A percentile compares a stretch with the other conserved stretches of the same genome.
Evolutionary conservation across 1,140 invertebrate species (phyloP).

Genomic region (Sitobion miscanthi): DNA sequence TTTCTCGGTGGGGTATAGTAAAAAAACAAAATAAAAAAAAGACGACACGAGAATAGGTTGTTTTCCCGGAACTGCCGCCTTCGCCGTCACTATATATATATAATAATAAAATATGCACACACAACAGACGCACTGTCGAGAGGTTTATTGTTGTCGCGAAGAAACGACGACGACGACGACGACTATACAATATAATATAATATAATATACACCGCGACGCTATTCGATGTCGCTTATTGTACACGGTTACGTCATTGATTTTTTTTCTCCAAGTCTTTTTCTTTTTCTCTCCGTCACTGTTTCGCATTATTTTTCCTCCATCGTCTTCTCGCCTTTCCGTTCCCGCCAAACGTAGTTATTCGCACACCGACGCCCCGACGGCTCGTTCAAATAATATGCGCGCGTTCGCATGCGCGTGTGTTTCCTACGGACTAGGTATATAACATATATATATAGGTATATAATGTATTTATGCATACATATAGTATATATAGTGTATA

Average conservation of each 20-base stretch:
- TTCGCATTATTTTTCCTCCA: neutral
- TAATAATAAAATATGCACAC: constrained; percentile 15
- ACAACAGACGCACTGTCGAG: neutral
- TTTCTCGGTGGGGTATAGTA: neutral
- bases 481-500: neutral
- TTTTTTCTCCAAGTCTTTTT: constrained; percentile 18
- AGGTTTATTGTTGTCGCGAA: constrained; percentile 20
- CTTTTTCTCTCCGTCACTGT: neutral
- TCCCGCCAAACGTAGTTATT: constrained; percentile 2
- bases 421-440: neutral
- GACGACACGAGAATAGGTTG: constrained; percentile 5
- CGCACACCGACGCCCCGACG: neutral
- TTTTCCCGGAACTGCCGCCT: neutral
- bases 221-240: neutral
- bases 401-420: neutral
- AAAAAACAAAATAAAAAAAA: neutral
- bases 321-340: neutral
- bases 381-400: neutral
- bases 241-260: constrained; percentile 36
- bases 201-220: constrained; percentile 6
- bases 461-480: neutral
- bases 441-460: neutral
- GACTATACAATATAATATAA: neutral
- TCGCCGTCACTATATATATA: neutral
- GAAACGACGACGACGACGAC: neutral